Base-by-base conservation (phyloP, 2,888 invertebrate species). In the Caradrina kadenii region DNA sequence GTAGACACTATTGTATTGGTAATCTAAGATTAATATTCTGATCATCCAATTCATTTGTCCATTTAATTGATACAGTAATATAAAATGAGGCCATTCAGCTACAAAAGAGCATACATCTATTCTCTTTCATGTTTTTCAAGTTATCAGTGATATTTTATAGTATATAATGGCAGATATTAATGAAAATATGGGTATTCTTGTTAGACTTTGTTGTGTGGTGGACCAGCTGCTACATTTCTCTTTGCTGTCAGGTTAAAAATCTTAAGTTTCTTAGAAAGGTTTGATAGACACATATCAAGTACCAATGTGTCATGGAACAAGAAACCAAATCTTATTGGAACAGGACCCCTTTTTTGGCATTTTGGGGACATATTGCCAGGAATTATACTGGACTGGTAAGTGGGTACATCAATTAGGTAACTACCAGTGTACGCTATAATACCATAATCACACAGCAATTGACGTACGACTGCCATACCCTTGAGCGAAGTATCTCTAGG, bases 391-490 rank as follows among this genome's bases (percentile, higher is more conserved):
- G 31, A 45, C 19, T 35, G 7, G 6, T 35, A 49, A 6, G 45
- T 62, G 35, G 6, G 6, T 26, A 49, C n/a, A n/a, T 1, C 22
- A n/a, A n/a, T 6, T n/a, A 31, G 15, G n/a, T 11, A 63, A 72
- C 19, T 8, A 13, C 19, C 39, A 54, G 10, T 60, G 22, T n/a
- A 26, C 31, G 19, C n/a, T 17, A n/a, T 42, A 42, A 11, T n/a
- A n/a, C 35, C 13, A 17, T 2, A 17, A 13, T 4, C 42, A 31
- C 6, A 21, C 61, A 72, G 26, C 21, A 26, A 45, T 19, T 79
- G 45, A 73, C 35, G 17, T 39, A 15, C 50, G 35, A 55, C 26
- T 39, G 26, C 21, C n/a, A 17, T 73, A 55, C 26, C 49, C 45
- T 26, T 52, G 42, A 78, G 10, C 8, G 54, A 61, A 8, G 39